A percentile compares a stretch with the other conserved stretches of the same genome.
phyloP scores from a whole-genome alignment of 2,888 invertebrate genomes.

The Chorisops tibialis region DNA sequence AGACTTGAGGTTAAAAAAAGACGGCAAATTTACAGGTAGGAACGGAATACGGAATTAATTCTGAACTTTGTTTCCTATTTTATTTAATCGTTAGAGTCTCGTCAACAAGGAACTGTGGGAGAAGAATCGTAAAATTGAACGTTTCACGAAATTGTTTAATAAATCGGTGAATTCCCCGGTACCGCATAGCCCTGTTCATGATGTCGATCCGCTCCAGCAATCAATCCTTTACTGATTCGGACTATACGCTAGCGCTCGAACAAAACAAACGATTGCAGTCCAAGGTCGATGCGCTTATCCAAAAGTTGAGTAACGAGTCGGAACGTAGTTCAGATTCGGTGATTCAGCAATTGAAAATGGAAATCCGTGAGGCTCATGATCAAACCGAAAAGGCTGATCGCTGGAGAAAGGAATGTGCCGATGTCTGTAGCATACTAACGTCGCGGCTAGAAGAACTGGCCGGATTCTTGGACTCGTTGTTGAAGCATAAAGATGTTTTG shows the following conservation, averaged over 20 bases:
- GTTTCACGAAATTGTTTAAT: conserved; percentile 48
- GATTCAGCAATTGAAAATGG: conserved; percentile 40
- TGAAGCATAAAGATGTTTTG: conserved; percentile 57
- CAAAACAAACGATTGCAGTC: conserved; percentile 47
- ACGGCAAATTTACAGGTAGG: conserved; percentile 48
- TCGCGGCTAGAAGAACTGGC: conserved; percentile 60
- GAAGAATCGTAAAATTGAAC: conserved; percentile 58
- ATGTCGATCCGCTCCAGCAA: conserved; percentile 40
- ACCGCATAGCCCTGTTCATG: conserved; percentile 33
- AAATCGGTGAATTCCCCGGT: conserved; percentile 22
- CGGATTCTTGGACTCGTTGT: conserved; percentile 58
- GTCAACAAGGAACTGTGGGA: conserved; percentile 60
- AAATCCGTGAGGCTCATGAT: conserved; percentile 41
- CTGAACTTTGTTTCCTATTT: too few relatives aligned
- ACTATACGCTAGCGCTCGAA: conserved; percentile 44
- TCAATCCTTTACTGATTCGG: conserved; percentile 46
- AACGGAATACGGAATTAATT: not conserved
- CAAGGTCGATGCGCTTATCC: conserved; percentile 45
- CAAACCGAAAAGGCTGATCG: conserved; percentile 45
- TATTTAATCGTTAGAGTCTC: conserved; percentile 50
- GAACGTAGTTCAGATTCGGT: conserved; percentile 39
- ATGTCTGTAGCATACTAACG: conserved; percentile 53
- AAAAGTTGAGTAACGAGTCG: conserved; percentile 37
- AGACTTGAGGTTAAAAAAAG: conserved; percentile 51
- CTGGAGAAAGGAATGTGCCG: conserved; percentile 47